These are phyloP conservation scores for Nicator chloris DNA, from an alignment of 2,113 vertebrate species.

Conservation along the genomic window DNA sequence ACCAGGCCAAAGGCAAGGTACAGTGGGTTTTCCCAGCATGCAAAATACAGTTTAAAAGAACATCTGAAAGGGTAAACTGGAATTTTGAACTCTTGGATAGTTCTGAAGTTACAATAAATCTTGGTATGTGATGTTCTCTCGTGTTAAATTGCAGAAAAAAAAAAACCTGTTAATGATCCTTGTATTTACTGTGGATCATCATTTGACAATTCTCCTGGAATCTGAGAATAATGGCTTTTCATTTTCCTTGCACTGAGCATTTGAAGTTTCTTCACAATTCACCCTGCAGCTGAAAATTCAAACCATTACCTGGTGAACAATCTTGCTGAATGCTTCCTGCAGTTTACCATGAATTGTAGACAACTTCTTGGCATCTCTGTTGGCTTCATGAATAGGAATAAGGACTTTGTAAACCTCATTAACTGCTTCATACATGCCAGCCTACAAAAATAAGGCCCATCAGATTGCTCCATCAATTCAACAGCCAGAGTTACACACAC, in stretches of 20 bases:
- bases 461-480: conserved; percentile 9
- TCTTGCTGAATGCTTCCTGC: conserved; percentile 99
- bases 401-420: conserved; percentile 99
- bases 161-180: neutral
- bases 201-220: neutral
- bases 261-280: neutral
- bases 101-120: neutral
- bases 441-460: conserved; percentile 74
- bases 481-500: neutral
- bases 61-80: neutral
- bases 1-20: neutral
- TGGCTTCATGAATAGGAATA: conserved; percentile 97
- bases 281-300: conserved; percentile 16
- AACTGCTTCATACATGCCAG: conserved; percentile 98
- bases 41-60: conserved; percentile 24
- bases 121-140: neutral
- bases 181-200: neutral
- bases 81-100: neutral
- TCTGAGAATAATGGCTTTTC: neutral
- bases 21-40: neutral
- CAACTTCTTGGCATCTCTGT: conserved; percentile 96
- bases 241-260: neutral
- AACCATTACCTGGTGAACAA: conserved; percentile 94
- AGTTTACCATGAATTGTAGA: conserved; percentile 99
- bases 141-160: neutral